Evolutionary conservation across 2,888 invertebrate species (phyloP), one percentile per base, ranked within the genome.

Genomic region (Ptilodon capucinus): DNA sequence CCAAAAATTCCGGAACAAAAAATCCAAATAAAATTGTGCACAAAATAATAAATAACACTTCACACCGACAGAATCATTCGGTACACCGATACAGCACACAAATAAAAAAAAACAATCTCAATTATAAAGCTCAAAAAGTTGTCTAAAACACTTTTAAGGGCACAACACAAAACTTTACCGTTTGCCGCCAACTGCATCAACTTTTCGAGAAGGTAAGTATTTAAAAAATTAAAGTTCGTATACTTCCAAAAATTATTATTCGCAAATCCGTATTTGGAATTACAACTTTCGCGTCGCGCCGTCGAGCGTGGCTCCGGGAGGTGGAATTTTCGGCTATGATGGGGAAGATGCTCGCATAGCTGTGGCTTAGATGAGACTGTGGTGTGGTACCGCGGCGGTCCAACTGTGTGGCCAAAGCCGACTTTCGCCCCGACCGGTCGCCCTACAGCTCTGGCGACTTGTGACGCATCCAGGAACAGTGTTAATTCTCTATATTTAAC

Each of bases 371-470:
- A 89, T 84, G 89, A 88, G 91, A 91, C 91, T 91, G 91, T 90
- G 86, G 81, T 83, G 79, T 71, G 80, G 76, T 80, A 73, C 80
- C 81, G 85, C 84, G 80, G 71, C 84, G 79, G 74, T 76, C 83
- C 82, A 80, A 81, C 83, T 78, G 84, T 82, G 82, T 83, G 80
- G 80, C 85, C 85, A 73, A 66, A 71, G 78, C 74, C 85, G 87
- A 90, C 90, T 89, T 87, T 87, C 90, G 90, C 89, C 87, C 88
- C 90, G 86, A 91, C 89, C 86, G 82, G 88, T 90, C 87, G 90
- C 87, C 87, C 89, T 81, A 90, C 89, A 76, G 76, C 82, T 89
- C 86, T 62, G 69, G 51, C 84, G 77, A 88, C 75, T 71, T 69
- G 82, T 87, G 86, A 85, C 88, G 82, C 84, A 86, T 88, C 86